Conservation (phyloP, 2,888 invertebrate species). For the Pemphredon lugubris region DNA sequence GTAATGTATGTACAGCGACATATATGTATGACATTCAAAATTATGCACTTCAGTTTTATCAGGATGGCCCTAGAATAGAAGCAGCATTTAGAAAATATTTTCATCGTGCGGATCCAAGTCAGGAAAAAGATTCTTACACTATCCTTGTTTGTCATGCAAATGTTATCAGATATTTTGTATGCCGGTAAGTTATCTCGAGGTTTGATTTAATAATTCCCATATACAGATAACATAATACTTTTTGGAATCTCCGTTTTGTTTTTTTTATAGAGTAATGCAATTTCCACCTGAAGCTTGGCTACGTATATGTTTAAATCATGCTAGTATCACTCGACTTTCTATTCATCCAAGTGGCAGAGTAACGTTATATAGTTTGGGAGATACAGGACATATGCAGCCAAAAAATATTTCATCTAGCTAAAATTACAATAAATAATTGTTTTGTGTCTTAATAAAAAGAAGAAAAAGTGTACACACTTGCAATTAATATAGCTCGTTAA, state of each 20-base stretch:
- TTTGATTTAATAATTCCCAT: not conserved
- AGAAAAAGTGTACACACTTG: conserved; percentile 5
- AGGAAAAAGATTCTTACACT: conserved; percentile 92
- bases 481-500: conserved; percentile 1
- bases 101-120: conserved; percentile 91
- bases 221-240: not conserved
- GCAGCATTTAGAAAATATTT: conserved; percentile 97
- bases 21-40: conserved; percentile 6
- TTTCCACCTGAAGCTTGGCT: conserved; percentile 99
- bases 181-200: conserved; percentile 85
- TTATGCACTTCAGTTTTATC: conserved; percentile 88
- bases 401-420: conserved; percentile 82
- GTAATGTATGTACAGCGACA: not conserved
- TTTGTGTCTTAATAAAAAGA: conserved; percentile 17
- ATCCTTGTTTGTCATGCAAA: conserved; percentile 98
- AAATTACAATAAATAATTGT: conserved; percentile 22
- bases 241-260: not conserved
- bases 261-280: conserved; percentile 91
- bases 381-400: conserved; percentile 94
- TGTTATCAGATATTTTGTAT: conserved; percentile 97
- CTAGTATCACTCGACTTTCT: conserved; percentile 95
- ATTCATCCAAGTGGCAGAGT: conserved; percentile 94
- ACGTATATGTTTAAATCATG: conserved; percentile 94
- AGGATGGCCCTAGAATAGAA: conserved; percentile 96
- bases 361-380: conserved; percentile 90